Evolutionary conservation across 2,797 vertebrate genomes (phyloP).

Genomic region (Brachyalestes nurse): DNA sequence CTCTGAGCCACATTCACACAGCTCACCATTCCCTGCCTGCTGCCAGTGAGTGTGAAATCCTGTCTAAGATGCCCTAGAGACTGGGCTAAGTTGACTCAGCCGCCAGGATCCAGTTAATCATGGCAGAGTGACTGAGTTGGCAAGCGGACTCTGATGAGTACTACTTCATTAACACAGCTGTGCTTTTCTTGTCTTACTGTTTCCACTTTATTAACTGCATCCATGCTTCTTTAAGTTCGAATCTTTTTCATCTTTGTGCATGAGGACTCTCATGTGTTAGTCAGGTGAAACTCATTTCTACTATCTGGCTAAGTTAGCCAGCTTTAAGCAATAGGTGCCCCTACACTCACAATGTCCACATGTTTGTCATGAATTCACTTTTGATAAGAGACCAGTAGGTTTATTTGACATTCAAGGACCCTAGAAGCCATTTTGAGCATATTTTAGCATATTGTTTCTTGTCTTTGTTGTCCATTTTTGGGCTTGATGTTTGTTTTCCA

Average conservation of each 20-base stretch:
- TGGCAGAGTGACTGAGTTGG: conserved; percentile 2
- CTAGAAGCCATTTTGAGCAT: conserved; percentile 38
- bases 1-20: conserved; percentile 15
- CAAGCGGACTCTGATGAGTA: neutral
- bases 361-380: neutral
- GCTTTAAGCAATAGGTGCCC: conserved; percentile 6
- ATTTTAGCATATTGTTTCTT: conserved; percentile 14
- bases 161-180: neutral
- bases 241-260: neutral
- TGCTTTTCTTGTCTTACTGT: neutral
- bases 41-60: conserved; percentile 28
- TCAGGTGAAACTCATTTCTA: conserved; percentile 11
- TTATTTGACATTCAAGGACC: conserved; percentile 34
- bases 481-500: conserved; percentile 28
- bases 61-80: conserved; percentile 1
- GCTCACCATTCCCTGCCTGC: neutral
- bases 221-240: neutral
- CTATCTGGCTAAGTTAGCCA: neutral
- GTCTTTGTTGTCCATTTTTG: conserved; percentile 17
- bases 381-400: conserved; percentile 40
- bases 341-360: neutral
- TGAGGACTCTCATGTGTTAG: neutral
- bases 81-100: neutral
- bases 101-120: neutral
- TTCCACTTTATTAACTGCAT: neutral